Evolutionary conservation across 2,113 vertebrate genomes (phyloP).

Genomic region (Tenebrosternarchus preto): DNA sequence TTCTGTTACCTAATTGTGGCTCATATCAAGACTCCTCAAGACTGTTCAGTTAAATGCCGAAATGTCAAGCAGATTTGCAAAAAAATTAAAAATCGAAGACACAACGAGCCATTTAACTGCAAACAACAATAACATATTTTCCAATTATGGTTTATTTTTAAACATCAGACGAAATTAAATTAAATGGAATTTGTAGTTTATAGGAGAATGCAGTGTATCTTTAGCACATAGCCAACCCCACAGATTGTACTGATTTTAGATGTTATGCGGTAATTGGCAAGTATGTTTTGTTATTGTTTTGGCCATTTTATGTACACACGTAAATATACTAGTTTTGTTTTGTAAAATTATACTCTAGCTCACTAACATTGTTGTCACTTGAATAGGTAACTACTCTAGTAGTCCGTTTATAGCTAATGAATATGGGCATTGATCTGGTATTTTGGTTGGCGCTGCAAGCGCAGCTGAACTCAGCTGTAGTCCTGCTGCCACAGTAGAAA

Average conservation of each 20-base stretch:
- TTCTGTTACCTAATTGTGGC: no score
- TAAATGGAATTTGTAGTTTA: neutral
- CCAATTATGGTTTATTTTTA: neutral
- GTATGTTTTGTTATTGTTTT: no score
- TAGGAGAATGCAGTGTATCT: neutral
- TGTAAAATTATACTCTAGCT: neutral
- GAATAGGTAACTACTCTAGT: neutral
- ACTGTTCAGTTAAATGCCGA: neutral
- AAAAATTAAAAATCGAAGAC: neutral
- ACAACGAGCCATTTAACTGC: neutral
- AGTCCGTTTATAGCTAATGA: constrained; percentile 17
- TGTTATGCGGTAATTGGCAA: no score
- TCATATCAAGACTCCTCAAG: no score
- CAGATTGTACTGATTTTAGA: no score
- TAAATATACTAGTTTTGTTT: no score
- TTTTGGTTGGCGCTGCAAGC: constrained; percentile 19
- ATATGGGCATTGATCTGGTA: constrained; percentile 35
- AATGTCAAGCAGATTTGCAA: neutral
- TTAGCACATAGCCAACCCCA: no score
- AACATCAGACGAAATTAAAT: neutral
- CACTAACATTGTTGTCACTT: neutral
- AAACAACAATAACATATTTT: neutral
- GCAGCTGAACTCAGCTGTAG: constrained; percentile 45
- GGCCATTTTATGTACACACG: no score
- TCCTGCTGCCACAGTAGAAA: constrained; percentile 44